phyloP scores from a whole-genome alignment of 1,140 invertebrate species.

The Macrosteles quadrilineatus region DNA sequence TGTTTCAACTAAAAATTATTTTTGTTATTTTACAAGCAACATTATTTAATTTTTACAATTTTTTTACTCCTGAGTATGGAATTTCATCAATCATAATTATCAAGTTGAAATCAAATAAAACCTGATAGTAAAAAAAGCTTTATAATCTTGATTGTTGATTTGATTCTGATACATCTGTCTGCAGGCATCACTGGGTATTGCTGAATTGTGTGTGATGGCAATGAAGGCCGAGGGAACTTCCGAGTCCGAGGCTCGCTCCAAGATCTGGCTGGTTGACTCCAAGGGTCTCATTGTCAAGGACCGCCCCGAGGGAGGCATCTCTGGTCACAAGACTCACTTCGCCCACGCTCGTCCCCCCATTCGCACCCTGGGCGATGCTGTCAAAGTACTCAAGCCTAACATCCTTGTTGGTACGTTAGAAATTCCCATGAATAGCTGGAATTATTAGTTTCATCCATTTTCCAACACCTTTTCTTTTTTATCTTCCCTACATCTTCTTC shows the following conservation, averaged over 20 bases:
- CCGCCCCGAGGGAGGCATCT: slow-evolving; percentile 70
- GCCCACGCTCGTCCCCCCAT: slow-evolving; percentile 71
- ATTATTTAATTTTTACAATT: no score
- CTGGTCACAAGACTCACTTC: slow-evolving; percentile 74
- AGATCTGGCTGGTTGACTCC: slow-evolving; percentile 73
- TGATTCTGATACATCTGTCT: neutral
- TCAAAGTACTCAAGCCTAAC: slow-evolving; percentile 76
- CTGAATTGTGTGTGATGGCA: slow-evolving; percentile 80
- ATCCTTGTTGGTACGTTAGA: slow-evolving; percentile 77
- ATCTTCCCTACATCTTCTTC: no score
- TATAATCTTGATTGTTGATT: no score
- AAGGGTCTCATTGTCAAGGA: slow-evolving; percentile 78
- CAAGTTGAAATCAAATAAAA: no score
- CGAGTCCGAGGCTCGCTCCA: slow-evolving; percentile 67
- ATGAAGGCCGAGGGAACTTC: slow-evolving; percentile 79
- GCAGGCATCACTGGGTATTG: slow-evolving; percentile 84
- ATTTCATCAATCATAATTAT: neutral
- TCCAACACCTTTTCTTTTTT: no score
- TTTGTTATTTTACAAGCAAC: no score
- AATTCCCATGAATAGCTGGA: no score
- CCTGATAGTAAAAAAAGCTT: no score
- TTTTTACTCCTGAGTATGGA: no score
- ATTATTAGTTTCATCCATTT: no score
- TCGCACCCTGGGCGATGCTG: slow-evolving; percentile 71
- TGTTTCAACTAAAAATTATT: no score